These are phyloP conservation scores for Furnarius figulus DNA, from an alignment of 2,113 vertebrate species.

Conservation along the genomic window DNA sequence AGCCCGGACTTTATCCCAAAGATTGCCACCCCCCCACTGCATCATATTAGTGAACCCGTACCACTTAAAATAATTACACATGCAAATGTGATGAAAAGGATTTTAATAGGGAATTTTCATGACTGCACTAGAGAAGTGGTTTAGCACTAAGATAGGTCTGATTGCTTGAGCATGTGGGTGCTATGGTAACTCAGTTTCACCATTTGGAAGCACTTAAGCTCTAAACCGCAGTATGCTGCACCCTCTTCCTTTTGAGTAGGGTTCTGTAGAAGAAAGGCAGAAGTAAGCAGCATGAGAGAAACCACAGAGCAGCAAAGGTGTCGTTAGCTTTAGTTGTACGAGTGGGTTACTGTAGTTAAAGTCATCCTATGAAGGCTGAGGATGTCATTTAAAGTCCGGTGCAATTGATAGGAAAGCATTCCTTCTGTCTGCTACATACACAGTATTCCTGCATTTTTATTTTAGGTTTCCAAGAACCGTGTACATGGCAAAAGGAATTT, in stretches of 20 bases:
- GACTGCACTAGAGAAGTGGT: slow-evolving; percentile 81
- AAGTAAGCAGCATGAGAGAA: slow-evolving; percentile 68
- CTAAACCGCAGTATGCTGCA: slow-evolving; percentile 71
- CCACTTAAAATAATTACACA: slow-evolving; percentile 25
- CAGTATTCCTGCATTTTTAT: neutral
- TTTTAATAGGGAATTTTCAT: slow-evolving; percentile 17
- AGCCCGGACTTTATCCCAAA: neutral
- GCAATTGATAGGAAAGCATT: neutral
- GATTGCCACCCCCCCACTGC: neutral
- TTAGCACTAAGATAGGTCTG: slow-evolving; percentile 74
- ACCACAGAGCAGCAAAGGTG: slow-evolving; percentile 63
- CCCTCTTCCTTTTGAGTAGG: slow-evolving; percentile 76
- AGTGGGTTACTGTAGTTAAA: neutral
- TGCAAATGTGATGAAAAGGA: slow-evolving; percentile 9
- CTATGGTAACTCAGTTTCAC: slow-evolving; percentile 80
- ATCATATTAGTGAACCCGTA: neutral
- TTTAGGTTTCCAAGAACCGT: neutral
- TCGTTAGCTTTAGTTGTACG: neutral
- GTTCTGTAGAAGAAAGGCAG: slow-evolving; percentile 72
- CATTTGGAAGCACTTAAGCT: slow-evolving; percentile 68
- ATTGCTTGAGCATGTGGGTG: slow-evolving; percentile 64
- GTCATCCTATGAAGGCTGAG: neutral
- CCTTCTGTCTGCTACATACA: neutral
- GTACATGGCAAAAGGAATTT: neutral
- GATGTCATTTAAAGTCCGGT: neutral